Evolutionary conservation across 2,113 vertebrate species (phyloP), one percentile per base, ranked within the genome.

Genomic region (Heteronetta atricapilla): DNA sequence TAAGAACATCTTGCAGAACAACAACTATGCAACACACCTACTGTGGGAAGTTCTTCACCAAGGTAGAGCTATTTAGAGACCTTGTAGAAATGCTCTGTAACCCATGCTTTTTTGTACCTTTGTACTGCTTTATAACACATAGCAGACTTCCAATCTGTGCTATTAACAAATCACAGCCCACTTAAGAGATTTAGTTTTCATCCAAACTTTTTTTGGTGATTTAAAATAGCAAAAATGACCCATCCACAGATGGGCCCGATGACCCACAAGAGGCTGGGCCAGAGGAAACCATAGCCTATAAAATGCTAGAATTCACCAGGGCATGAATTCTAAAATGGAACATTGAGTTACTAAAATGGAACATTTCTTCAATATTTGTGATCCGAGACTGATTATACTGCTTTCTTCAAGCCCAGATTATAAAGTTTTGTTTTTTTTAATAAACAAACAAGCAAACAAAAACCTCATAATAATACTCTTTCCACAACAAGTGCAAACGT

Each of bases 401-500:
- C 11, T 80, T 73, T 82, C 33, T 67, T 87, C 19, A 8, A 17
- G 31, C 69, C 26, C 36, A 78, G 25, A 22, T 28, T 5, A 10
- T 48, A 17, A 91, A 29, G n/a, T 23, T 22, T 3, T 42, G 7
- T 40, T 40, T 40, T 44, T 44, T 44, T 18, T 44, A 44, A 44
- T 44, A 44, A 44, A 44, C 42, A 44, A 44, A 44, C 42, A 44
- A 44, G 17, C 42, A 44, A 44, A 40, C 40, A 40, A 40, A 40
- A 40, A 40, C 40, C 15, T 25, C 13, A 50, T 53, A 0, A 0
- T 36, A 21, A 6, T n/a, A 67, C 16, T n/a, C 18, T 53, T 78
- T 34, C 31, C 34, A 25, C 36, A 70, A 26, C 28, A 77, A 80
- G 76, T 9, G 50, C 44, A 69, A 83, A 70, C 10, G 78, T 42